Percentiles rank a stretch among this genome's conserved stretches.
These are phyloP conservation scores for Menura novaehollandiae DNA, from an alignment of 2,113 vertebrate genomes.

Conservation along the genomic window DNA sequence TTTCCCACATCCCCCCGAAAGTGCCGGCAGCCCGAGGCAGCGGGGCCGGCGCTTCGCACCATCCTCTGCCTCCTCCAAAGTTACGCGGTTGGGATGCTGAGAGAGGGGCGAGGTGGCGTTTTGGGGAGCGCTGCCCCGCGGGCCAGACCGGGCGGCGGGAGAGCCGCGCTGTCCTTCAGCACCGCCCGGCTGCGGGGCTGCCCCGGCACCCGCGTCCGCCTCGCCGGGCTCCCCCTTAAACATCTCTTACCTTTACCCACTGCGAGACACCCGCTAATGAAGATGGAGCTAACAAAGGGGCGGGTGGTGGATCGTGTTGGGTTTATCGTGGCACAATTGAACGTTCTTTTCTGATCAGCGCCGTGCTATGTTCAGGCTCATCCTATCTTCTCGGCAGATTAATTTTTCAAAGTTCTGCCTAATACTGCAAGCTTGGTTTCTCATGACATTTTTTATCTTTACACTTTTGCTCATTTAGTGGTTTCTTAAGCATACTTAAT, in stretches of 20 bases:
- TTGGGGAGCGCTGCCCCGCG: not conserved
- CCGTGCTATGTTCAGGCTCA: not conserved
- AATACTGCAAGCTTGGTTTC: not conserved
- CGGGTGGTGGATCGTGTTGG: accelerated
- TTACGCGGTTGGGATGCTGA: accelerated
- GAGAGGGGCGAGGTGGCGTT: not conserved
- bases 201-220: not conserved
- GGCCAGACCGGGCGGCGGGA: not conserved
- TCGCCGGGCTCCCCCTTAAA: accelerated
- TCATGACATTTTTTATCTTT: not conserved
- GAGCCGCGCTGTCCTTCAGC: conserved; percentile 20
- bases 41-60: too few relatives aligned
- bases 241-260: accelerated
- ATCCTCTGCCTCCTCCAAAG: not conserved
- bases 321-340: not conserved
- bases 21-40: not conserved
- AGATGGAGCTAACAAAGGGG: not conserved
- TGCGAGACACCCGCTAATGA: accelerated
- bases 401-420: conserved; percentile 2
- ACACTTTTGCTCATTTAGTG: accelerated
- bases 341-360: not conserved
- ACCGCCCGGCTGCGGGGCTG: not conserved
- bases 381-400: not conserved
- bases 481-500: not conserved
- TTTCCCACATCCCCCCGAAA: not conserved